Evolutionary conservation across 2,888 invertebrate species (phyloP).

Genomic region (Meliscaeva auricollis): DNA sequence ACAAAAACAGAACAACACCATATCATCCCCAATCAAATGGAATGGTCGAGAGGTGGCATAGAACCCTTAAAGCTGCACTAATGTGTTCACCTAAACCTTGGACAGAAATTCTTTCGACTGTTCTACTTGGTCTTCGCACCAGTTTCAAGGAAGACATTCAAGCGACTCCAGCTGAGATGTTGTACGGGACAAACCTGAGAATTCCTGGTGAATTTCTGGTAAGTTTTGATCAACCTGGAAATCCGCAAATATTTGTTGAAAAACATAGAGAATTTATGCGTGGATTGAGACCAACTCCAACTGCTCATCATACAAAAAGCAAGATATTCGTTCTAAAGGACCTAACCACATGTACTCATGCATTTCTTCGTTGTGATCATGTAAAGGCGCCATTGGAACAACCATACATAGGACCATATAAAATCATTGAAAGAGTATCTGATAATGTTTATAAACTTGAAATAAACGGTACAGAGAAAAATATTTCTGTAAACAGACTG

Average conservation of each 20-base stretch:
- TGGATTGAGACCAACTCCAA: not conserved
- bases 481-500: constrained; percentile 5
- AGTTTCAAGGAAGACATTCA: constrained; percentile 8
- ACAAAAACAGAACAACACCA: not conserved
- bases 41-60: not conserved
- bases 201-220: constrained; percentile 30
- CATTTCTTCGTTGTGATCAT: not conserved
- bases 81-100: constrained; percentile 10
- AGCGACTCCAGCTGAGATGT: constrained; percentile 33
- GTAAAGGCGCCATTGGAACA: not conserved
- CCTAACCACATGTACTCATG: not conserved
- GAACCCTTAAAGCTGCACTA: not conserved
- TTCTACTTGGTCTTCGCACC: constrained; percentile 17
- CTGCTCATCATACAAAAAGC: constrained; percentile 25
- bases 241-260: constrained; percentile 8
- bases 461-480: not conserved
- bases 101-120: constrained; percentile 2
- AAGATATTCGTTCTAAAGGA: constrained; percentile 16
- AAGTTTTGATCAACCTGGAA: not conserved
- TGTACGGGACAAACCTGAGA: constrained; percentile 16
- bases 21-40: not conserved
- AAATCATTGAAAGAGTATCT: not conserved
- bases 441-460: not conserved
- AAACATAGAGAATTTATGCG: constrained; percentile 28
- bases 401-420: constrained; percentile 6